A percentile compares a stretch with the other conserved stretches of the same genome.
Evolutionary conservation across 2,888 invertebrate genomes (phyloP).

Genomic region (Heliconius ethilla): DNA sequence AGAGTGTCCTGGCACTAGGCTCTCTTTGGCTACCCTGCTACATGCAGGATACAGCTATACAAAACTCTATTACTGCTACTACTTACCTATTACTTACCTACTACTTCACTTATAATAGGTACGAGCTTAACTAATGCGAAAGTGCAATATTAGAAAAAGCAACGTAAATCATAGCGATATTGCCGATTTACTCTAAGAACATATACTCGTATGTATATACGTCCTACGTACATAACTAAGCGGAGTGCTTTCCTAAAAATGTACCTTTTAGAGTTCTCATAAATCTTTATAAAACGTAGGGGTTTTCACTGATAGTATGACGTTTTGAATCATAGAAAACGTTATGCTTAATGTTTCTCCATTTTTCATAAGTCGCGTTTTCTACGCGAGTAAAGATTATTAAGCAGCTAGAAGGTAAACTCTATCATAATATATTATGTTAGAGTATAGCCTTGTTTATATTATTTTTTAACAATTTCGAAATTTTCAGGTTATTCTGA

Average conservation of each 20-base stretch:
- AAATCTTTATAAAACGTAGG: conserved; percentile 46
- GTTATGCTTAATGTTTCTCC: conserved; percentile 53
- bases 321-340: conserved; percentile 57
- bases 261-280: conserved; percentile 43
- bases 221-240: conserved; percentile 34
- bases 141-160: conserved; percentile 18
- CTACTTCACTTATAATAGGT: neutral
- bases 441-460: no score
- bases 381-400: conserved; percentile 40
- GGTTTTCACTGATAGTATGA: conserved; percentile 46
- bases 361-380: conserved; percentile 57
- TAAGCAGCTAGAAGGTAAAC: conserved; percentile 18
- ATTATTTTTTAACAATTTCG: no score
- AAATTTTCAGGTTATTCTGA: no score
- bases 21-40: no score
- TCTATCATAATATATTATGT: no score
- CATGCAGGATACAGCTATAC: no score
- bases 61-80: neutral
- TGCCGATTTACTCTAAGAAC: conserved; percentile 32
- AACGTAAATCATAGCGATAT: conserved; percentile 32
- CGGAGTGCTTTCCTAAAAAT: conserved; percentile 42
- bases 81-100: neutral
- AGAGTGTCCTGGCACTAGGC: no score
- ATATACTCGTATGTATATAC: conserved; percentile 20
- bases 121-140: conserved; percentile 1